Evolutionary conservation across 2,888 invertebrate genomes (phyloP).

Genomic region (Epirrhoe tristata): DNA sequence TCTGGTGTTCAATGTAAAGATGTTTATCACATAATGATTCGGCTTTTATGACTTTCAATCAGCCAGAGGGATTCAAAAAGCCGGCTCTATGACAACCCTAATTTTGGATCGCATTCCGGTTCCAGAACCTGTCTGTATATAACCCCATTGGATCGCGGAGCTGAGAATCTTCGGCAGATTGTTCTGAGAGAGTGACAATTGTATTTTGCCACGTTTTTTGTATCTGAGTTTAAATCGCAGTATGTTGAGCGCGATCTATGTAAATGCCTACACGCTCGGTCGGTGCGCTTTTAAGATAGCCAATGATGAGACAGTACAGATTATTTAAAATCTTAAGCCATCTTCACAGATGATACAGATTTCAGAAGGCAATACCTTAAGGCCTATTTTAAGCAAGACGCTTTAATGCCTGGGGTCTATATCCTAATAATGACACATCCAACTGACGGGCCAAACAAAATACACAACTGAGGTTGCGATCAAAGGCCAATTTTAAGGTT

Average conservation of each 20-base stretch:
- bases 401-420: no score
- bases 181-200: conserved; percentile 20
- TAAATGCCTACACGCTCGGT: conserved; percentile 78
- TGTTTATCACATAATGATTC: neutral
- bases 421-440: no score
- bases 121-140: conserved; percentile 52
- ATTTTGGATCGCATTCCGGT: conserved; percentile 59
- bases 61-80: conserved; percentile 7
- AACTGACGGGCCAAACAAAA: no score
- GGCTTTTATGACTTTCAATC: neutral
- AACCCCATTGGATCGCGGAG: conserved; percentile 34
- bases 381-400: no score
- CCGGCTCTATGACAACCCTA: conserved; percentile 13
- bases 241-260: conserved; percentile 77
- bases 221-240: conserved; percentile 71
- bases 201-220: conserved; percentile 64
- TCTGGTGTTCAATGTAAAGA: no score
- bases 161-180: conserved; percentile 5
- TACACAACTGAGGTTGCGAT: no score
- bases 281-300: conserved; percentile 73
- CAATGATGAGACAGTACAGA: conserved; percentile 64
- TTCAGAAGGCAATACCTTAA: no score
- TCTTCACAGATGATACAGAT: neutral
- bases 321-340: conserved; percentile 25
- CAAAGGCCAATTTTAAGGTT: no score